Evolutionary conservation across 2,797 vertebrate species (phyloP).

Genomic region (Microctenopoma lineatum): DNA sequence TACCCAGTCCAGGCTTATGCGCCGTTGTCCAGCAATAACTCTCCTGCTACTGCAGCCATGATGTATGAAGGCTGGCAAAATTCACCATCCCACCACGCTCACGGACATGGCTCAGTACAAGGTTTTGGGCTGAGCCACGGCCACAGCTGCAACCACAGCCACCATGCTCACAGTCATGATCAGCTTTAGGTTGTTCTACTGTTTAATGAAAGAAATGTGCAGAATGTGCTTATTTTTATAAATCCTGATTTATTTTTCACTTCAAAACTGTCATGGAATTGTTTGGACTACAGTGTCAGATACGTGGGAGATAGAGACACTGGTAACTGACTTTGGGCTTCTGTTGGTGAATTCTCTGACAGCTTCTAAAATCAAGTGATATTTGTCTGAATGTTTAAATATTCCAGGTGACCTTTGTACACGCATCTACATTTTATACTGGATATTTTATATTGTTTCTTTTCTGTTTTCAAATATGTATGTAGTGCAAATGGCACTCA

Average conservation of each 20-base stretch:
- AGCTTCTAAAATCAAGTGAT: not conserved
- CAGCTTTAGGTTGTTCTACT: slow-evolving; percentile 18
- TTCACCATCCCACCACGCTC: slow-evolving; percentile 6
- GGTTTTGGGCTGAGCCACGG: slow-evolving; percentile 26
- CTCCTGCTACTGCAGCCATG: not conserved
- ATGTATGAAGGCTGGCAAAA: slow-evolving; percentile 71
- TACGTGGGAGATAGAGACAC: not conserved
- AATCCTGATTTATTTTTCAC: not conserved
- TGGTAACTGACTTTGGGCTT: not conserved
- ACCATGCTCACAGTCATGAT: slow-evolving; percentile 33
- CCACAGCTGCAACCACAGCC: slow-evolving; percentile 52
- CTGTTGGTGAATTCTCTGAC: not conserved
- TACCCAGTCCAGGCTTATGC: slow-evolving; percentile 79
- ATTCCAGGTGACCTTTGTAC: slow-evolving; percentile 7
- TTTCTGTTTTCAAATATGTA: slow-evolving; percentile 10
- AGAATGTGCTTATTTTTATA: not conserved
- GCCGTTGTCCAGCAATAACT: slow-evolving; percentile 41
- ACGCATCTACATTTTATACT: not conserved
- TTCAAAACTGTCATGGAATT: not conserved
- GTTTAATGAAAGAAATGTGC: not conserved
- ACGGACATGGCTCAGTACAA: slow-evolving; percentile 29
- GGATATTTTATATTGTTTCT: slow-evolving; percentile 9
- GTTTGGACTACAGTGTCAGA: not conserved
- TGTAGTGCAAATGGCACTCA: not conserved
- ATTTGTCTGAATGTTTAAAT: slow-evolving; percentile 7